Evolutionary conservation across 1,140 invertebrate species (phyloP).

Genomic region (Calephelis nemesis): DNA sequence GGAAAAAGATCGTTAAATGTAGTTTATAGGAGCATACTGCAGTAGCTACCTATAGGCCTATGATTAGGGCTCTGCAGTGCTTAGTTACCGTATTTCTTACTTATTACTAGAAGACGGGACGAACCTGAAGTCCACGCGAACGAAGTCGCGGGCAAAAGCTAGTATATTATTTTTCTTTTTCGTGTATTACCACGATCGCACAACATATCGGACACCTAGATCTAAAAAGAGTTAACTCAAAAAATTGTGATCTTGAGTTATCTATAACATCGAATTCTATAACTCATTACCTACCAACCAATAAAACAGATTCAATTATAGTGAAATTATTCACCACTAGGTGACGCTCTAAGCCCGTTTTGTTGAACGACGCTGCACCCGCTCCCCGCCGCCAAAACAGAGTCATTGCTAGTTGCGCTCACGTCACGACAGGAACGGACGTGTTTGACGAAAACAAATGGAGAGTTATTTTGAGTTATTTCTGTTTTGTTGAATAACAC

Average conservation of each 20-base stretch:
- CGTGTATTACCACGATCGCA: no score
- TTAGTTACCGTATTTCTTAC: conserved; percentile 35
- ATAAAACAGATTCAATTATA: no score
- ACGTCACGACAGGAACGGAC: neutral
- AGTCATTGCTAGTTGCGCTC: neutral
- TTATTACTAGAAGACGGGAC: conserved; percentile 30
- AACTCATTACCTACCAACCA: no score
- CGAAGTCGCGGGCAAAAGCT: no score
- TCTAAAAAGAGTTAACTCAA: no score
- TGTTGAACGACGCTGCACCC: no score
- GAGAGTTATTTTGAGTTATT: conserved; percentile 4
- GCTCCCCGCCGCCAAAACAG: no score
- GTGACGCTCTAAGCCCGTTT: no score
- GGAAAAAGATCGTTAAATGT: conserved; percentile 37
- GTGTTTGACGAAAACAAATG: neutral
- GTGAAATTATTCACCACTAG: no score
- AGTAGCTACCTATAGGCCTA: conserved; percentile 41
- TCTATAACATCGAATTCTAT: no score
- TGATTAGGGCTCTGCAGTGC: conserved; percentile 38
- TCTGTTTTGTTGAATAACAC: neutral
- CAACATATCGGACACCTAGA: neutral
- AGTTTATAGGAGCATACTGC: conserved; percentile 44
- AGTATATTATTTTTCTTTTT: no score
- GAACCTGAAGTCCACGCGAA: conserved; percentile 27
- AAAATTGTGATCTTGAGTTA: no score